Base-by-base conservation (phyloP, 1,140 invertebrate genomes). In the Zaprionus ornatus region DNA sequence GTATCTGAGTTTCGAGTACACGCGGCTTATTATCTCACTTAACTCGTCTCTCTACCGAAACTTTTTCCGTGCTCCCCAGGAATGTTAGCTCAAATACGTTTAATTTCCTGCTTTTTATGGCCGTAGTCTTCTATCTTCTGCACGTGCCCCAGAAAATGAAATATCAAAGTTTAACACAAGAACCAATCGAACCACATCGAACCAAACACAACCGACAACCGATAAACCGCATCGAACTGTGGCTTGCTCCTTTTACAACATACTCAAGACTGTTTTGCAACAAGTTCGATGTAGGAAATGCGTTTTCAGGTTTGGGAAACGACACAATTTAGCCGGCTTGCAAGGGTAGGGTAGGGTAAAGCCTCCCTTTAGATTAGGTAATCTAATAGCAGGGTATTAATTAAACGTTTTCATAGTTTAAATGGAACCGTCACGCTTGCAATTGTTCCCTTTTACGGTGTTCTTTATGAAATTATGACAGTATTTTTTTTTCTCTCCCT, bases 231-330 rank as follows among this genome's bases (percentile, higher is more conserved):
- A 54, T 25, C 70, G 56, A 61, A 70, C 65, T 83, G 2, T 17
- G 13, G 23, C 45, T 6, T 21, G 10, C 19, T 40, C 40, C 40
- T 45, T 42, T 29, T 37, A 40, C 42, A 70, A n/a, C n/a, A n/a
- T n/a, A n/a, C n/a, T n/a, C n/a, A n/a, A n/a, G n/a, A n/a, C n/a
- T n/a, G n/a, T 45, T 42, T 29, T 37, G 35, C 42, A 70, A 70
- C 61, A 35, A 35, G 84, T 69, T 87, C 40, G 77, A 84, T 67
- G 80, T 71, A 25, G 73, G 48, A 65, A 35, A 63, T 80, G 70
- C 50, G 67, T 63, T 76, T 68, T 42, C 40, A 42, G 54, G 60
- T 52, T 54, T 17, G 12, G 5, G 37, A 13, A 42, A 1, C 52
- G 29, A 19, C 52, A 37, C n/a, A 61, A 32, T 71, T 71, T 45